These are phyloP conservation scores for Oenanthe oenanthe DNA, from an alignment of 2,113 vertebrate genomes.

Conservation along the genomic window DNA sequence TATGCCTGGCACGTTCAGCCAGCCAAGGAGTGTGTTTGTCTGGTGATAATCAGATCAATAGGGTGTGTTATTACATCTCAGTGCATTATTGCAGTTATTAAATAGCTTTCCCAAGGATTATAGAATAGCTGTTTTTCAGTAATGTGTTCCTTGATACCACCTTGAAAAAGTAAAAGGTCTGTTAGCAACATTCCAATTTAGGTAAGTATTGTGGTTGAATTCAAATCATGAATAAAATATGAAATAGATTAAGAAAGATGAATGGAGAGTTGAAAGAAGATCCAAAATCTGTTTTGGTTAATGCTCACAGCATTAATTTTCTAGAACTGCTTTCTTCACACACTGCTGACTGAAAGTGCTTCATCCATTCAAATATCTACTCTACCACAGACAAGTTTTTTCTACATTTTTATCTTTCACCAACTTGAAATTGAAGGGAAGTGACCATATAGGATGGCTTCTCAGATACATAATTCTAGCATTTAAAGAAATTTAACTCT, in stretches of 20 bases:
- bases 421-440: background rate
- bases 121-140: conserved; percentile 39
- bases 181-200: conserved; percentile 40
- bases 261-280: conserved; percentile 44
- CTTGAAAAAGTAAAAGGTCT: conserved; percentile 34
- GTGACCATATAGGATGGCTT: background rate
- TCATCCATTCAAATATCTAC: background rate
- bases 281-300: conserved; percentile 54
- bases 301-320: conserved; percentile 38
- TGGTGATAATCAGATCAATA: conserved; percentile 44
- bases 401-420: background rate
- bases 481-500: background rate
- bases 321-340: conserved; percentile 18
- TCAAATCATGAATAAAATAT: conserved; percentile 66
- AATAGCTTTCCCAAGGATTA: conserved; percentile 34
- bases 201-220: conserved; percentile 56
- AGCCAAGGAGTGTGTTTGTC: conserved; percentile 28
- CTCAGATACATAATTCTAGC: background rate
- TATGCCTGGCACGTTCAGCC: background rate
- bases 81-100: conserved; percentile 44
- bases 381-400: background rate
- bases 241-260: conserved; percentile 62
- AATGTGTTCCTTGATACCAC: background rate
- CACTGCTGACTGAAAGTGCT: background rate
- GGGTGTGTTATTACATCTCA: conserved; percentile 39